phyloP scores from a whole-genome alignment of 2,113 vertebrate species.

The Grus americana region DNA sequence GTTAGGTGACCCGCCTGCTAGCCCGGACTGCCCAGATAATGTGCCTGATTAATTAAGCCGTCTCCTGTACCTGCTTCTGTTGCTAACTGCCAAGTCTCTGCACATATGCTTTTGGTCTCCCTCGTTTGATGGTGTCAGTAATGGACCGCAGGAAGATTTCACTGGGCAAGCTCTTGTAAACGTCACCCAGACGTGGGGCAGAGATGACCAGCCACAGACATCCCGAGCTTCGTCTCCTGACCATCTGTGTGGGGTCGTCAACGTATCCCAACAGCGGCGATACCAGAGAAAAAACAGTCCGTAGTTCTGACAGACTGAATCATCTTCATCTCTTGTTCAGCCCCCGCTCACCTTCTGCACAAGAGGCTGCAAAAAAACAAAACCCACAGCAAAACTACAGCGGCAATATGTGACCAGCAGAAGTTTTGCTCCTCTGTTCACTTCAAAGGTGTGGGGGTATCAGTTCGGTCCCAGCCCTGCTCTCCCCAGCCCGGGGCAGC shows the following conservation, averaged over 20 bases:
- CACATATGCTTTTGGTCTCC: background rate
- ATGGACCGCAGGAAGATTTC: fast-evolving
- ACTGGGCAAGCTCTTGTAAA: background rate
- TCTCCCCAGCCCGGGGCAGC: background rate
- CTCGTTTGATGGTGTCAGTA: background rate
- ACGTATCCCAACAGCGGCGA: background rate
- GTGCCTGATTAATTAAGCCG: background rate
- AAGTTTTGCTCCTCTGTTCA: background rate
- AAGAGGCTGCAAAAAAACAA: background rate
- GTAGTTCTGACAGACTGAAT: background rate
- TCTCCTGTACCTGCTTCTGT: background rate
- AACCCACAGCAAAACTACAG: fast-evolving
- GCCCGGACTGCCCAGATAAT: background rate
- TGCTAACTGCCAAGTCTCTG: background rate
- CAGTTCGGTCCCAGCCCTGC: background rate
- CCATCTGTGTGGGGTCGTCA: background rate
- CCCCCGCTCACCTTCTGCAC: background rate
- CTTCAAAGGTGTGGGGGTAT: background rate
- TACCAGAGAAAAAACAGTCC: background rate
- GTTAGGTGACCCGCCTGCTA: background rate
- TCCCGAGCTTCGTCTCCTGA: background rate
- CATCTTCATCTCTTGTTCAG: background rate
- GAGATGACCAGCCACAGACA: background rate
- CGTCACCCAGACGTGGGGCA: background rate
- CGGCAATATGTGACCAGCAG: fast-evolving